Evolutionary conservation across 2,888 invertebrate species (phyloP).

Genomic region (Rhopalosiphum nymphaeae): DNA sequence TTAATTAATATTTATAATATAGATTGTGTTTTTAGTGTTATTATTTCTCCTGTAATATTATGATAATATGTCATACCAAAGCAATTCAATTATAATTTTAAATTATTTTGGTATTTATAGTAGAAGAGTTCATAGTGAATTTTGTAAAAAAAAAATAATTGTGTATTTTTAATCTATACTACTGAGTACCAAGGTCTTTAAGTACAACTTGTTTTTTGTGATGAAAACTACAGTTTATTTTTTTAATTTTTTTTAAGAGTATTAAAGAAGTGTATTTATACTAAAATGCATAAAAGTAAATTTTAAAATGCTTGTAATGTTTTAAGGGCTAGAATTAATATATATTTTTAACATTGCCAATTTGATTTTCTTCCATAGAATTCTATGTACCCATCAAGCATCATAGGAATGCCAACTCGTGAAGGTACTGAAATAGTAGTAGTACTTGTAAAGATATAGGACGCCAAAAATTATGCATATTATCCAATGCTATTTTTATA

Average conservation of each 20-base stretch:
- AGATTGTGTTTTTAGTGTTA: background rate
- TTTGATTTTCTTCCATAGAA: constrained; percentile 28
- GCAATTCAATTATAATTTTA: background rate
- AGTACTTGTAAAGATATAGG: background rate
- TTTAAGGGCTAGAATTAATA: background rate
- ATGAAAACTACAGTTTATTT: background rate
- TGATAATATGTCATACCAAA: background rate
- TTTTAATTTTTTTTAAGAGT: background rate
- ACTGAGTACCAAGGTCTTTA: background rate
- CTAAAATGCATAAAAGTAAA: background rate
- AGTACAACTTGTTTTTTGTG: background rate
- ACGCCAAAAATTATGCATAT: background rate
- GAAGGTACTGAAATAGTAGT: constrained; percentile 25
- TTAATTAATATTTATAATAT: background rate
- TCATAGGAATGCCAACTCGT: background rate
- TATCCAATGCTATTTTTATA: constrained; percentile 36
- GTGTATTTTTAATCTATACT: background rate
- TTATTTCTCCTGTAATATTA: background rate
- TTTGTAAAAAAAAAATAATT: background rate
- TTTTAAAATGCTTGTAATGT: background rate
- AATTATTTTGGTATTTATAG: background rate
- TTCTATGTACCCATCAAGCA: background rate
- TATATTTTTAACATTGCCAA: background rate
- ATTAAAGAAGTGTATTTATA: background rate
- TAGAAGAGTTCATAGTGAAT: background rate